A percentile compares a stretch with the other conserved stretches of the same genome.
phyloP scores from a whole-genome alignment of 2,888 invertebrate genomes.

The Choristoneura rosaceana region DNA sequence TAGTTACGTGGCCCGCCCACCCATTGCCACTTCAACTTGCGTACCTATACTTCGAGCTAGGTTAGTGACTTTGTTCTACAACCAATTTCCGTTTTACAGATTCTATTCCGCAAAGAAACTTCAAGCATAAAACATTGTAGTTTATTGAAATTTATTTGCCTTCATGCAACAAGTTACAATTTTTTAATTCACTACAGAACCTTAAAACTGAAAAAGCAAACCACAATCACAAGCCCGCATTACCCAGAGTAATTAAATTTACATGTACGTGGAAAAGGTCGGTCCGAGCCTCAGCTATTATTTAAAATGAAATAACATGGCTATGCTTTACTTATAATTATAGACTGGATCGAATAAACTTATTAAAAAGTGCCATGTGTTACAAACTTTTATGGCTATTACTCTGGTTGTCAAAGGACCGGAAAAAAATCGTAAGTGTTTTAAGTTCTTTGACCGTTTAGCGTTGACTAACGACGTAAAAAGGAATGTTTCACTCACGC shows the following conservation, averaged over 20 bases:
- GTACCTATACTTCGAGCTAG: too few relatives aligned
- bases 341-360: not conserved
- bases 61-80: too few relatives aligned
- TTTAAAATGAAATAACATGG: slow-evolving; percentile 39
- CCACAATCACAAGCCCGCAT: slow-evolving; percentile 25
- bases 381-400: not conserved
- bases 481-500: not conserved
- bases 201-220: slow-evolving; percentile 29
- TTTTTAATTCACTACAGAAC: slow-evolving; percentile 3
- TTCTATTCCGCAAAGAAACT: too few relatives aligned
- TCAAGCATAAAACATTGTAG: too few relatives aligned
- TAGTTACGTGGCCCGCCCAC: too few relatives aligned
- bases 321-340: slow-evolving; percentile 36
- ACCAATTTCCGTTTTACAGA: too few relatives aligned
- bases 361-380: not conserved
- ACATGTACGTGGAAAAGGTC: slow-evolving; percentile 39
- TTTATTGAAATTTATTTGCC: too few relatives aligned
- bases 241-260: slow-evolving; percentile 36
- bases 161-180: too few relatives aligned
- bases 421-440: not conserved
- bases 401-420: not conserved
- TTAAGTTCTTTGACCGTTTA: too few relatives aligned
- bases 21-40: too few relatives aligned
- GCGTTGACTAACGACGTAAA: too few relatives aligned
- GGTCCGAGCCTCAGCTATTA: slow-evolving; percentile 28